Conservation (phyloP, 2,113 vertebrate species). For the Synchiropus splendidus region DNA sequence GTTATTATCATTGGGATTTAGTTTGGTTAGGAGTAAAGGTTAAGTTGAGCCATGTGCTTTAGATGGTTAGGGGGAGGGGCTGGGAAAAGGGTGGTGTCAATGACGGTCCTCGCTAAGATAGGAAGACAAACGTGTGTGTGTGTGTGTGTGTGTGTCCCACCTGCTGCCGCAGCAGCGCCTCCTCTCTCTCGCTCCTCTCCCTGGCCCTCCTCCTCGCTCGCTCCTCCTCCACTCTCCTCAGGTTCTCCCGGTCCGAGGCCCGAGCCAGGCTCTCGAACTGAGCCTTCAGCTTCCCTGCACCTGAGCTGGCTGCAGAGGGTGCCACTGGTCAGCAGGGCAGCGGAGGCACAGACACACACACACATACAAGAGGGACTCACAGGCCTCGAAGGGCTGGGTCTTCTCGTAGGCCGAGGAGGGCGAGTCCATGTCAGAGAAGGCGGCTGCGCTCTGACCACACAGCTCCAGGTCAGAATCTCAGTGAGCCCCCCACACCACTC, state of each 20-base stretch:
- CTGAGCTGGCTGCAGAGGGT: slow-evolving; percentile 41
- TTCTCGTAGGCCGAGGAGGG: slow-evolving; percentile 78
- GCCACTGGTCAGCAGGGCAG: neutral
- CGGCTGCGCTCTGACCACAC: slow-evolving; percentile 69
- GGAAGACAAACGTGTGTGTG: too few relatives aligned
- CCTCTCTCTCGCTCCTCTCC: slow-evolving; percentile 64
- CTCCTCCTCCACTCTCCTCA: slow-evolving; percentile 69
- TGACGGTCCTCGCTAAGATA: too few relatives aligned
- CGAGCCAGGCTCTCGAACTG: slow-evolving; percentile 84
- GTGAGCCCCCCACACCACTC: too few relatives aligned
- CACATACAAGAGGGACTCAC: slow-evolving; percentile 56
- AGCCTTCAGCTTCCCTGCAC: slow-evolving; percentile 76
- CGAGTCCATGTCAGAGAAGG: slow-evolving; percentile 77
- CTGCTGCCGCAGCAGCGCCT: slow-evolving; percentile 40
- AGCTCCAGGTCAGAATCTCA: too few relatives aligned
- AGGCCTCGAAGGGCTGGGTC: slow-evolving; percentile 75
- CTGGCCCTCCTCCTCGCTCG: slow-evolving; percentile 56
- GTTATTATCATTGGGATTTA: too few relatives aligned
- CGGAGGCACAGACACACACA: neutral
- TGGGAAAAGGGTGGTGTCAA: too few relatives aligned
- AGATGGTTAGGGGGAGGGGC: too few relatives aligned
- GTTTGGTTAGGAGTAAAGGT: too few relatives aligned
- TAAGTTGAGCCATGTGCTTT: too few relatives aligned
- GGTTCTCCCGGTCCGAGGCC: slow-evolving; percentile 69
- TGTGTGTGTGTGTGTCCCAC: slow-evolving; percentile 15